phyloP scores from a whole-genome alignment of 2,797 vertebrate genomes.

The Acanthurus leucopareius region DNA sequence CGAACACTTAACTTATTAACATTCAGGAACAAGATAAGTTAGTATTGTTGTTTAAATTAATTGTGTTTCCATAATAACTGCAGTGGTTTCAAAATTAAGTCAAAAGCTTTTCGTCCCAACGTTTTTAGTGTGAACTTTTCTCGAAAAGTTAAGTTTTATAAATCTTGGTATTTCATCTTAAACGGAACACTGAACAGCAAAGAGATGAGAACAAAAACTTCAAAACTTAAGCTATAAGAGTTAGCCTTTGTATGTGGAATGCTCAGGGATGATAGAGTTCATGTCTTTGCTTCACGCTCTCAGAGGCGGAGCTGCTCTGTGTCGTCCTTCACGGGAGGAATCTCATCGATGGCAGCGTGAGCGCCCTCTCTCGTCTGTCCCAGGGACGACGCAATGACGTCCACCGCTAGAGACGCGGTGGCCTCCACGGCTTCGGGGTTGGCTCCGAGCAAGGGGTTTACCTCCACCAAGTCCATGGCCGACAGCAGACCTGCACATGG shows the following conservation, averaged over 20 bases:
- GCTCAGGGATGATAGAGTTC: conserved; percentile 70
- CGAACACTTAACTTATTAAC: conserved; percentile 33
- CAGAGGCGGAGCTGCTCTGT: conserved; percentile 85
- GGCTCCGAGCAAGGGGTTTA: conserved; percentile 91
- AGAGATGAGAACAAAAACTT: background rate
- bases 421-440: conserved; percentile 90
- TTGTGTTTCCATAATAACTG: background rate
- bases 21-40: conserved; percentile 58
- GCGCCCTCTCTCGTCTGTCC: conserved; percentile 94
- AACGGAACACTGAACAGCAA: conserved; percentile 23
- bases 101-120: background rate
- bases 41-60: conserved; percentile 28
- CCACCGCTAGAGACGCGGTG: conserved; percentile 91
- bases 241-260: conserved; percentile 79
- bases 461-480: conserved; percentile 95
- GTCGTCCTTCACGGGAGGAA: conserved; percentile 87
- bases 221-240: conserved; percentile 25
- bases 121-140: background rate
- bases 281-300: conserved; percentile 29
- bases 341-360: conserved; percentile 84
- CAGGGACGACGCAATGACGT: conserved; percentile 93
- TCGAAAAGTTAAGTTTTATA: background rate
- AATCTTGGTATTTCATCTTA: conserved; percentile 18
- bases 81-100: conserved; percentile 22
- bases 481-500: conserved; percentile 92